These are phyloP conservation scores for Parotocinclus haroldoi DNA, from an alignment of 2,797 vertebrate genomes.

Conservation along the genomic window DNA sequence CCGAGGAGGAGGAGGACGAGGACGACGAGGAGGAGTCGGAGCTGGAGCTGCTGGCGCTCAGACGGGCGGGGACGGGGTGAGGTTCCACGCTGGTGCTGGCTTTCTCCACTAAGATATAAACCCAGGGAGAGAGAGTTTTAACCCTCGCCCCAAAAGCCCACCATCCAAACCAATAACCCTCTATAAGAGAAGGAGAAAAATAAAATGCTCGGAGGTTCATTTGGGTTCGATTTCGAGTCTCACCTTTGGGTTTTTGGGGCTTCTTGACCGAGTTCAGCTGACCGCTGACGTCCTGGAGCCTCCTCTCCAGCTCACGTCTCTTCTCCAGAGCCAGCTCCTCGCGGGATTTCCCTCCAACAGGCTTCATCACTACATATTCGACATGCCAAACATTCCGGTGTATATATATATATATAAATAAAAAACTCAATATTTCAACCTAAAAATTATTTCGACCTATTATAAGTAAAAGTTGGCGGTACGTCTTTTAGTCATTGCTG, in stretches of 20 bases:
- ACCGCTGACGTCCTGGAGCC: slow-evolving; percentile 87
- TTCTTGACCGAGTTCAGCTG: slow-evolving; percentile 91
- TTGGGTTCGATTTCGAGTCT: slow-evolving; percentile 15
- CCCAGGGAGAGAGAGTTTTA: too few species aligned
- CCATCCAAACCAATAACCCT: too few species aligned
- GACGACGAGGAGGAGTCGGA: slow-evolving; percentile 81
- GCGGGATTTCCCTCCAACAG: slow-evolving; percentile 78
- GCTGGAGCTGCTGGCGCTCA: slow-evolving; percentile 91
- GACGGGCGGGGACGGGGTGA: slow-evolving; percentile 72
- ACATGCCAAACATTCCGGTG: too few species aligned
- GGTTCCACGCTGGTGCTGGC: slow-evolving; percentile 60
- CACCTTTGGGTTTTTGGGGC: slow-evolving; percentile 84
- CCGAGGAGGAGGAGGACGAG: slow-evolving; percentile 83
- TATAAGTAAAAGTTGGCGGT: too few species aligned
- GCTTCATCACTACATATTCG: slow-evolving; percentile 73
- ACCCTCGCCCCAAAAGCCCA: too few species aligned
- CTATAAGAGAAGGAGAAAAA: not conserved
- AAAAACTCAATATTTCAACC: too few species aligned
- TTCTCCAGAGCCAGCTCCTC: slow-evolving; percentile 90
- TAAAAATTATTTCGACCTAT: too few species aligned
- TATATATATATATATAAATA: too few species aligned
- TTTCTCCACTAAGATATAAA: slow-evolving; percentile 75
- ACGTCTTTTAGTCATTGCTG: too few species aligned
- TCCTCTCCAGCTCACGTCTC: slow-evolving; percentile 85
- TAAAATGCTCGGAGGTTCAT: too few species aligned